phyloP scores from a whole-genome alignment of 2,113 vertebrate genomes.

The Falco punctatus region DNA sequence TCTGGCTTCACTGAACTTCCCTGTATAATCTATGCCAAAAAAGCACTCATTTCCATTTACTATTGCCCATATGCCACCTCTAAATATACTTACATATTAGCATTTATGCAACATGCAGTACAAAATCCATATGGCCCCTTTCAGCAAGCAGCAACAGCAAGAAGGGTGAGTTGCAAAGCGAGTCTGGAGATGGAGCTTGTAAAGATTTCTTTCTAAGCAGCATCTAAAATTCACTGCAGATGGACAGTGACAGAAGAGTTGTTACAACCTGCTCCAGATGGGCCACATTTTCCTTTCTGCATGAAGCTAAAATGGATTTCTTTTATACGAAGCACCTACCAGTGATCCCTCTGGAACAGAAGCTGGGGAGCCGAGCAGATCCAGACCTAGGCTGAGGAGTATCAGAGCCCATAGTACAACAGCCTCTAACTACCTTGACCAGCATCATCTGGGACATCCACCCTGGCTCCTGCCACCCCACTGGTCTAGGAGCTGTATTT shows the following conservation, averaged over 20 bases:
- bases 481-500: neutral
- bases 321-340: neutral
- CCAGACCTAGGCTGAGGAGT: neutral
- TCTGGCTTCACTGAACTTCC: neutral
- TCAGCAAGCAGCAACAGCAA: constrained; percentile 24
- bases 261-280: neutral
- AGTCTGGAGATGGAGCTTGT: neutral
- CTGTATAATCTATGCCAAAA: neutral
- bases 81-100: constrained; percentile 24
- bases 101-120: constrained; percentile 4
- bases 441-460: neutral
- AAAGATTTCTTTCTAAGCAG: neutral
- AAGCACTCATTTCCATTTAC: neutral
- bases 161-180: neutral
- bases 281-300: neutral
- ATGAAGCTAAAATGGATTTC: neutral
- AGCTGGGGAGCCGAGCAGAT: neutral
- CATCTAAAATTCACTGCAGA: neutral
- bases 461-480: neutral
- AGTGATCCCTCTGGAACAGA: neutral
- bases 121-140: constrained; percentile 44
- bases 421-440: neutral
- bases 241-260: neutral
- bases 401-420: neutral
- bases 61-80: constrained; percentile 25